Base-by-base conservation (phyloP, 1,140 invertebrate genomes). In the Macrobrachium nipponense region DNA sequence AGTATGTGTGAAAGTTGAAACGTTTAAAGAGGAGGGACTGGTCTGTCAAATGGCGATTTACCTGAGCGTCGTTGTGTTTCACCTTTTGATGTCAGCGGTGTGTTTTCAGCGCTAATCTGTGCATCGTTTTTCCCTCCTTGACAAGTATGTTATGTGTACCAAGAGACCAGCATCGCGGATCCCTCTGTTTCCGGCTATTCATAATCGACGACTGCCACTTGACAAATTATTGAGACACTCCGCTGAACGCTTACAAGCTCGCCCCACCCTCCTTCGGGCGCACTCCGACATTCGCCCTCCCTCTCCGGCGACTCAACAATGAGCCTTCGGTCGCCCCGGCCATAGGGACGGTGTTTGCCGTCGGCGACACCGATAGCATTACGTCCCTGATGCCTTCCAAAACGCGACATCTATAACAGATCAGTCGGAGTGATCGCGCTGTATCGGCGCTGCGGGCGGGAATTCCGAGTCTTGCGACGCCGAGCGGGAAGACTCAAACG, bases 191-290 rank as follows among this genome's bases (percentile, higher is more conserved):
- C 51, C 51, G 76, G 36, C 76, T 75, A 82, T 75, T 82, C 81
- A 82, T 82, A 75, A 82, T 80, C 77, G 77, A 80, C 58, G 72
- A 73, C 68, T 75, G 23, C 68, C 77, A 80, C 77, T 80, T 82
- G 81, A 82, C 81, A 82, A 82, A 82, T 82, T 82, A 75, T 82
- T 75, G 81, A 82, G 81, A 82, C 81, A 82, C 81, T 82, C 61
- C 27, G 81, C 20, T 82, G 81, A 82, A 73, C 81, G 81, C 81
- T 73, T 82, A 82, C 81, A 82, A 82, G 81, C 81, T 75, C 51
- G 72, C 72, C 20, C 68, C 70, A 60, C 44, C 51, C 43, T 43
- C 68, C 27, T 68, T 70, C 20, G 59, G 70, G 58, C 51, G 27
- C 70, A 51, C 62, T 72, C 17, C 43, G 36, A 36, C 64, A 51